Evolutionary conservation across 2,113 vertebrate species (phyloP).

Genomic region (Pteropus alecto): DNA sequence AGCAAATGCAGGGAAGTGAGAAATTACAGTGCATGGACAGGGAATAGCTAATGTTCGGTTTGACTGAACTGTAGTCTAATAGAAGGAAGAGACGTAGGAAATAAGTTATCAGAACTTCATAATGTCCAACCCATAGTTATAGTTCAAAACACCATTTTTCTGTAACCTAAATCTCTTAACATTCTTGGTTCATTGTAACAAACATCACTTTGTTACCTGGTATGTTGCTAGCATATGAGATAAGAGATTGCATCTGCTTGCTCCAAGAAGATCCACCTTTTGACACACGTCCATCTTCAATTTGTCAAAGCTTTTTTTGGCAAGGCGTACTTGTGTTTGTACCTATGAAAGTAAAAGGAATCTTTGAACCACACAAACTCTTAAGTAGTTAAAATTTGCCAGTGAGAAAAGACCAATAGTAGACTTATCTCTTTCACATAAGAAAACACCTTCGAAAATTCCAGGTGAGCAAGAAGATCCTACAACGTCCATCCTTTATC

Average conservation of each 20-base stretch:
- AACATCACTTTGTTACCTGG: slow-evolving; percentile 87
- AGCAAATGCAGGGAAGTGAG: neutral
- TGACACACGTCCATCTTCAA: slow-evolving; percentile 98
- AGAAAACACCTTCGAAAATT: slow-evolving; percentile 7
- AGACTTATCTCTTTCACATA: neutral
- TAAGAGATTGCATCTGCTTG: slow-evolving; percentile 98
- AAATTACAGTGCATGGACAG: neutral
- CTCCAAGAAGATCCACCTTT: slow-evolving; percentile 97
- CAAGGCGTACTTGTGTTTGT: slow-evolving; percentile 94
- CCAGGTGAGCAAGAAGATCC: neutral
- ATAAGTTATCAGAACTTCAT: neutral
- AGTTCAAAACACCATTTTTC: neutral
- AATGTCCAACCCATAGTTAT: neutral
- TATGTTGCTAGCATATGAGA: slow-evolving; percentile 96
- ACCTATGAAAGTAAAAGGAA: slow-evolving; percentile 85
- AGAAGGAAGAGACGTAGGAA: neutral
- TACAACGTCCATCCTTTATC: neutral
- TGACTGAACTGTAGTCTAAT: neutral
- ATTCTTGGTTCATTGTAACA: neutral
- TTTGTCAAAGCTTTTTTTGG: slow-evolving; percentile 96
- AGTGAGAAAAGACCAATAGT: neutral
- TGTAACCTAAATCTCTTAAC: neutral
- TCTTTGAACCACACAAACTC: neutral
- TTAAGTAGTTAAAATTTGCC: neutral
- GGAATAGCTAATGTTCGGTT: neutral